phyloP scores from a whole-genome alignment of 2,113 vertebrate genomes.

The Phasianus colchicus region DNA sequence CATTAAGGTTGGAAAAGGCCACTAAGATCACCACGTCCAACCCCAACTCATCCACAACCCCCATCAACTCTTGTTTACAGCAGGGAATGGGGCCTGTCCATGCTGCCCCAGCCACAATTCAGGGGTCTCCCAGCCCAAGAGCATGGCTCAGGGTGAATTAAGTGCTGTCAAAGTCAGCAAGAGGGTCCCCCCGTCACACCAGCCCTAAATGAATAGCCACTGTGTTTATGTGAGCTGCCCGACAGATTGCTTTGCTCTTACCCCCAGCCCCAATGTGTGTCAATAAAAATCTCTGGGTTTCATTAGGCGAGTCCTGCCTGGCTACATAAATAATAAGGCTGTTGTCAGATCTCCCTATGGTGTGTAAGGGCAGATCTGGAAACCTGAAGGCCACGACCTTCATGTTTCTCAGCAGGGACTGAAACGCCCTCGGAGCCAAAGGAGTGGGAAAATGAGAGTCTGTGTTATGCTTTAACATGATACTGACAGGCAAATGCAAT shows the following conservation, averaged over 20 bases:
- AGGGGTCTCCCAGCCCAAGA: background rate
- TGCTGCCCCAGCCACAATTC: conserved; percentile 16
- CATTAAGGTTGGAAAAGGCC: too few species aligned
- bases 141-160: background rate
- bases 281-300: conserved; percentile 67
- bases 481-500: conserved; percentile 83
- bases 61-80: background rate
- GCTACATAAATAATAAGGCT: conserved; percentile 75
- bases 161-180: conserved; percentile 39
- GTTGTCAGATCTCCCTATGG: conserved; percentile 77
- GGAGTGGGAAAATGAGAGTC: conserved; percentile 81
- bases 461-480: conserved; percentile 83
- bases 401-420: conserved; percentile 81
- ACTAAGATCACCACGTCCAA: too few species aligned
- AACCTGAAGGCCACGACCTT: conserved; percentile 82
- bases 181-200: background rate
- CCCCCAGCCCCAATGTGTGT: conserved; percentile 28
- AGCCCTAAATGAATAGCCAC: conserved; percentile 48
- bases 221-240: conserved; percentile 15
- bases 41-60: too few species aligned
- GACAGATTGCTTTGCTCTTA: background rate
- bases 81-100: background rate
- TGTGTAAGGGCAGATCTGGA: conserved; percentile 79
- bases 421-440: conserved; percentile 73
- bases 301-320: conserved; percentile 71